Percentiles rank a stretch among this genome's conserved stretches.
These are phyloP conservation scores for Hippotragus niger DNA, from an alignment of 2,113 vertebrate genomes.

Conservation along the genomic window DNA sequence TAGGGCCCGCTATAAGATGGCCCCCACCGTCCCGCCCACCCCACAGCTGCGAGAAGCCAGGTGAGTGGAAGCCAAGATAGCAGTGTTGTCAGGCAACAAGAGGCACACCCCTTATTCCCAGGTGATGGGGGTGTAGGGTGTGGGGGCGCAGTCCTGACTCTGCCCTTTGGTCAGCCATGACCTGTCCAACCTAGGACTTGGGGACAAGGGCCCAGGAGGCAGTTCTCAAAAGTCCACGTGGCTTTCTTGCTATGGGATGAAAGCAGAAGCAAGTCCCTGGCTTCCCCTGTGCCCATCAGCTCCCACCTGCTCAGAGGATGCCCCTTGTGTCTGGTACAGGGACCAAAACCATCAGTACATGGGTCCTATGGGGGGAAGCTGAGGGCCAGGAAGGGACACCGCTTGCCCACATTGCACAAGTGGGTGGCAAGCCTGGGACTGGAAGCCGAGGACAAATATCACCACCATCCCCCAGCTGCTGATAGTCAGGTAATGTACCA, in stretches of 20 bases:
- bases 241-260: neutral
- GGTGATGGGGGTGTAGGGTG: neutral
- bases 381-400: neutral
- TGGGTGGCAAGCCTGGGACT: neutral
- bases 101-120: neutral
- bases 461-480: neutral
- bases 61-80: neutral
- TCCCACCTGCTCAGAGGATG: neutral
- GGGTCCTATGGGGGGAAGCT: neutral
- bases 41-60: neutral
- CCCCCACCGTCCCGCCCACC: neutral
- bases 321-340: neutral
- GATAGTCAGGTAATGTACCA: neutral
- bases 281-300: neutral
- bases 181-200: neutral
- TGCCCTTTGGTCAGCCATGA: neutral
- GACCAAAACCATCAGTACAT: neutral
- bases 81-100: neutral
- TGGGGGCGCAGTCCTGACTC: neutral
- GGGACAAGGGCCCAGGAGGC: neutral
- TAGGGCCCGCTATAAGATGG: neutral
- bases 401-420: neutral
- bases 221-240: neutral
- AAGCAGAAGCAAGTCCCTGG: neutral
- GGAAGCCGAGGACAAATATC: neutral